Evolutionary conservation across 1,140 invertebrate species (phyloP), one percentile per base, ranked within the genome.

Genomic region (Nebria ingens): DNA sequence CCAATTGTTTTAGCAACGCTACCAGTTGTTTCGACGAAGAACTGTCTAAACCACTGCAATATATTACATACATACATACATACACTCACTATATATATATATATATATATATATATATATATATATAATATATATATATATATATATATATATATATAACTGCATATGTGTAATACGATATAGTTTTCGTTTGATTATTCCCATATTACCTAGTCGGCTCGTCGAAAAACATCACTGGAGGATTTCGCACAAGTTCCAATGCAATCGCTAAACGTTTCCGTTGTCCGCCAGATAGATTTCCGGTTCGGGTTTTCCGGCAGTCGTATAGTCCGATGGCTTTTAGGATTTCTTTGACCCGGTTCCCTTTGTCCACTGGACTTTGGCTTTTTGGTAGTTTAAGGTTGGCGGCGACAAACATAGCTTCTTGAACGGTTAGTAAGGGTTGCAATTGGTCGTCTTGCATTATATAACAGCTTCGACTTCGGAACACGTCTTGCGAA

Each of bases 151-250:
- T 34, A 34, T 34, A 34, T n/a, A n/a, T n/a, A n/a, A n/a, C n/a
- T n/a, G n/a, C n/a, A n/a, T n/a, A n/a, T n/a, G n/a, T n/a, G n/a
- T 9, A 34, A 9, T 34, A 9, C n/a, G 9, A 34, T 9, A 34
- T 34, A 9, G 29, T 34, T 34, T 34, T 34, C n/a, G n/a, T 34
- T n/a, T n/a, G 40, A 45, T 12, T 11, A 17, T 49, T 52, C 53
- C 54, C 17, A 42, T 61, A 74, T 79, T 70, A 93, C 91, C 88
- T 93, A 2, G 92, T 96, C 40, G 92, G 92, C 69, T 96, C 93
- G 68, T 96, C 93, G 62, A 96, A 85, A 72, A 94, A 93, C 76
- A 96, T 83, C 6, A 95, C 78, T 2, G 90, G 88, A 4, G 92
- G 92, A 72, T 95, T 92, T 65, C 86, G 91, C 51, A 94, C 75